Percentiles rank a stretch among this genome's conserved stretches.
These are phyloP conservation scores for Alectura lathami DNA, from an alignment of 2,113 vertebrate genomes.

Conservation along the genomic window DNA sequence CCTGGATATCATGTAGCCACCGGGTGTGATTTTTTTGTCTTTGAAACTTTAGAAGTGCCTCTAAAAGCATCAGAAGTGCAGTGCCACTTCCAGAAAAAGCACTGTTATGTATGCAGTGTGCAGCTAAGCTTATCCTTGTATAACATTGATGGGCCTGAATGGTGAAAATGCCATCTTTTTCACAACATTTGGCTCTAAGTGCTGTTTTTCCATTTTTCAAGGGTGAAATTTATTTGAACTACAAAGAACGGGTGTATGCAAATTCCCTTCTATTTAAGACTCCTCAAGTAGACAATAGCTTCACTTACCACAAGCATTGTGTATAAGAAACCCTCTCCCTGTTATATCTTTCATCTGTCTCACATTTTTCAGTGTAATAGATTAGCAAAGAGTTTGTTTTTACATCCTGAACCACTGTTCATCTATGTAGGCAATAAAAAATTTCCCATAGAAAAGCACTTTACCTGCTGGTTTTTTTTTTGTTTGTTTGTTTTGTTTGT, in stretches of 20 bases:
- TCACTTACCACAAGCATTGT: background rate
- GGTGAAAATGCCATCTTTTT: background rate
- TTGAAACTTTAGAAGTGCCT: background rate
- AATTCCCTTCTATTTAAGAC: background rate
- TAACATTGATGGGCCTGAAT: background rate
- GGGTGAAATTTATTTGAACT: background rate
- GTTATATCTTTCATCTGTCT: conserved; percentile 13
- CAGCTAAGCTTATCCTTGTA: background rate
- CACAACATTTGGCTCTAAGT: background rate
- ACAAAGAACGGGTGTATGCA: background rate
- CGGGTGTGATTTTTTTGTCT: background rate
- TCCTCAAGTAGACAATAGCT: conserved; percentile 4
- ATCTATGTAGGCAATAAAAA: background rate
- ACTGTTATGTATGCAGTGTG: background rate
- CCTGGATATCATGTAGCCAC: background rate
- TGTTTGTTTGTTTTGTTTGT: no score
- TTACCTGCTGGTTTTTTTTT: background rate
- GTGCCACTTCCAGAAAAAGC: background rate
- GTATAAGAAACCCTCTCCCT: background rate
- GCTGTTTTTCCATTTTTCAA: background rate
- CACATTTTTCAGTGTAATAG: conserved; percentile 13
- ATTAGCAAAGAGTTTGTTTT: conserved; percentile 2
- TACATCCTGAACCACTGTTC: background rate
- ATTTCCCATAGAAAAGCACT: background rate
- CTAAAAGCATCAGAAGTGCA: background rate